These are phyloP conservation scores for Lasioglossum villosulum DNA, from an alignment of 2,888 invertebrate genomes.

Conservation along the genomic window DNA sequence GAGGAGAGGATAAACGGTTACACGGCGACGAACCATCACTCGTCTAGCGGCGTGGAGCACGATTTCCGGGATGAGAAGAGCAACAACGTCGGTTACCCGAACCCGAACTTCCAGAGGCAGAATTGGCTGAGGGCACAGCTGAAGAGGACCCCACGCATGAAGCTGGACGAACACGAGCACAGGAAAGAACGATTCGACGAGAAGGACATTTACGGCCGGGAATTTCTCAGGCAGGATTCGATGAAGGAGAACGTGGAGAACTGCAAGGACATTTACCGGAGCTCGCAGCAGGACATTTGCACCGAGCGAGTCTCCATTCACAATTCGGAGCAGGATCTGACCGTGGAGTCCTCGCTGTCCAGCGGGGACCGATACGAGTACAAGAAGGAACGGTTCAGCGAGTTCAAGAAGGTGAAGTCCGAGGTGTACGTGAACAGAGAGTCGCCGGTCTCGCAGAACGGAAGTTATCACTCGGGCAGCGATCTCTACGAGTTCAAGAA, in stretches of 20 bases:
- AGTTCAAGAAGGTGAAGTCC: slow-evolving; percentile 81
- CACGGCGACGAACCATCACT: slow-evolving; percentile 60
- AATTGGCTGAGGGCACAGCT: slow-evolving; percentile 85
- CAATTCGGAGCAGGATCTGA: slow-evolving; percentile 77
- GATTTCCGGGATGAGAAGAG: slow-evolving; percentile 74
- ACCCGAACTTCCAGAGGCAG: slow-evolving; percentile 85
- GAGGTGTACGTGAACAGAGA: slow-evolving; percentile 79
- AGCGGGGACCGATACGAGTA: slow-evolving; percentile 72
- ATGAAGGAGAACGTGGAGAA: slow-evolving; percentile 82
- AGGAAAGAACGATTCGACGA: slow-evolving; percentile 79
- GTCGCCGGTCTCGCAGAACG: slow-evolving; percentile 81
- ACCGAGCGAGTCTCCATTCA: slow-evolving; percentile 78
- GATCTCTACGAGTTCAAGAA: slow-evolving; percentile 80
- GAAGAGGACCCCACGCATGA: slow-evolving; percentile 81
- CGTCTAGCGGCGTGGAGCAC: slow-evolving; percentile 71
- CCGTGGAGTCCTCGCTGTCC: slow-evolving; percentile 72
- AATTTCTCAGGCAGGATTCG: slow-evolving; percentile 78
- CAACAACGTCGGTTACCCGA: slow-evolving; percentile 72
- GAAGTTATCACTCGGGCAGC: slow-evolving; percentile 77
- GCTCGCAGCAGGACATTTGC: slow-evolving; percentile 74
- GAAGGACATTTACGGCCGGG: slow-evolving; percentile 76
- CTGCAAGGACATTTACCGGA: slow-evolving; percentile 79
- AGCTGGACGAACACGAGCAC: slow-evolving; percentile 81
- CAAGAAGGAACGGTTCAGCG: slow-evolving; percentile 80
- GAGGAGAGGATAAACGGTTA: slow-evolving; percentile 85